A percentile compares a stretch with the other conserved stretches of the same genome.
Evolutionary conservation across 2,888 invertebrate genomes (phyloP).

Genomic region (Polylopha cassiicola): DNA sequence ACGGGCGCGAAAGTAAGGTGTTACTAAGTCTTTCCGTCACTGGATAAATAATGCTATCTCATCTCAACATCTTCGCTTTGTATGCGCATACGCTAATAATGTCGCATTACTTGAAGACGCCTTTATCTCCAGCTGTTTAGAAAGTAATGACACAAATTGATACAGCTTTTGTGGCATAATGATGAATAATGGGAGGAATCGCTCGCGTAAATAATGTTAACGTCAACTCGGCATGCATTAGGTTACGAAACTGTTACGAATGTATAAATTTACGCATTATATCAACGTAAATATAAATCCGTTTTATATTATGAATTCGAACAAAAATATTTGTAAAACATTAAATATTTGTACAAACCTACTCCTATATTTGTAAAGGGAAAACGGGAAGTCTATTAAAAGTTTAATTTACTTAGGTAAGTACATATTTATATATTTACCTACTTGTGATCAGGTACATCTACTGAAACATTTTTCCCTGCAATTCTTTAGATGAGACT

Average conservation of each 20-base stretch:
- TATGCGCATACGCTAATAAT: slow-evolving; percentile 47
- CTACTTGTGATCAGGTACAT: too few relatives aligned
- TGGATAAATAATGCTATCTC: slow-evolving; percentile 51
- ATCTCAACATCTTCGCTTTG: slow-evolving; percentile 35
- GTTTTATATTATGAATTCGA: too few relatives aligned
- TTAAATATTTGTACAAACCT: too few relatives aligned
- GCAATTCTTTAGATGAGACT: too few relatives aligned
- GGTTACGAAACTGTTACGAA: slow-evolving; percentile 17
- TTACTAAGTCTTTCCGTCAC: slow-evolving; percentile 38
- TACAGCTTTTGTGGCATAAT: slow-evolving; percentile 21
- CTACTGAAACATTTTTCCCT: too few relatives aligned
- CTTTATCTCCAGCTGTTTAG: slow-evolving; percentile 37
- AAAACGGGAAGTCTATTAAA: too few relatives aligned
- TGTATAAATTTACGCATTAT: slow-evolving; percentile 15
- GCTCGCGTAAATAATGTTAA: slow-evolving; percentile 20
- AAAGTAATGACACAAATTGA: slow-evolving; percentile 30
- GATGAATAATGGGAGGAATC: slow-evolving; percentile 19
- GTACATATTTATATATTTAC: too few relatives aligned
- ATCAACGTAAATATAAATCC: slow-evolving; percentile 8
- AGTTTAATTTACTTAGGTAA: too few relatives aligned
- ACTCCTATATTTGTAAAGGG: too few relatives aligned
- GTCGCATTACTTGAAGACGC: slow-evolving; percentile 36
- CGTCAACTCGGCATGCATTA: slow-evolving; percentile 10
- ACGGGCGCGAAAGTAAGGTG: slow-evolving; percentile 38
- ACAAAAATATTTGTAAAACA: too few relatives aligned